Conservation (phyloP, 2,113 vertebrate genomes). For the Mus spicilegus region DNA sequence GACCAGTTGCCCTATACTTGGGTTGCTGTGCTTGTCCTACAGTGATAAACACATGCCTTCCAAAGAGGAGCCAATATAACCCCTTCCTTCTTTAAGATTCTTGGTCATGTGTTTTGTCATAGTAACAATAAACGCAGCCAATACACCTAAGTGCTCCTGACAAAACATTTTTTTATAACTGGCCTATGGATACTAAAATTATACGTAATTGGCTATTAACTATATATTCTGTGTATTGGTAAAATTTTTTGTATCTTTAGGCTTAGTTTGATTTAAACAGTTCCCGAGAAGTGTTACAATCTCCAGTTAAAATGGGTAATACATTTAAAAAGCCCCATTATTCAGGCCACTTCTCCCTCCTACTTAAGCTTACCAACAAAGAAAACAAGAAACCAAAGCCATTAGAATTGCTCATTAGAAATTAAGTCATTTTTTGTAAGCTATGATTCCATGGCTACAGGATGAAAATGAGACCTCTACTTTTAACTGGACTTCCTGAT, state of each 20-base stretch:
- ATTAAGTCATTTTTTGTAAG: conserved; percentile 3
- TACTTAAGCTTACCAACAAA: not conserved
- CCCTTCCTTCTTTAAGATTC: not conserved
- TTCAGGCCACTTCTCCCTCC: not conserved
- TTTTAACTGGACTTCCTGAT: not conserved
- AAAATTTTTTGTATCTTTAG: not conserved
- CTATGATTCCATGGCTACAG: not conserved
- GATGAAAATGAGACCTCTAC: not conserved
- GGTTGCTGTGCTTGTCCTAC: too few relatives aligned
- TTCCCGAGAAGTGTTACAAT: conserved; percentile 21
- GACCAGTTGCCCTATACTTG: not conserved
- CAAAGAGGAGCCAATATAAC: not conserved
- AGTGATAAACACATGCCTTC: not conserved
- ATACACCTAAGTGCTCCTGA: not conserved
- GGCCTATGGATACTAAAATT: not conserved
- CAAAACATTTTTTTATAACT: not conserved
- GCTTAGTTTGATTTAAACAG: not conserved
- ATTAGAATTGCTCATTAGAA: not conserved
- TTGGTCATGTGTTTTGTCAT: not conserved
- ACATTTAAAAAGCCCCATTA: not conserved
- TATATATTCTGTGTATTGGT: not conserved
- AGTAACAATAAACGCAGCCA: not conserved
- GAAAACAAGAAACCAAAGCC: not conserved
- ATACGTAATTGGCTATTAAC: not conserved
- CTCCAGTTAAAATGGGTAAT: not conserved